phyloP scores from a whole-genome alignment of 2,797 vertebrate species.

The Rhinophrynus dorsalis region DNA sequence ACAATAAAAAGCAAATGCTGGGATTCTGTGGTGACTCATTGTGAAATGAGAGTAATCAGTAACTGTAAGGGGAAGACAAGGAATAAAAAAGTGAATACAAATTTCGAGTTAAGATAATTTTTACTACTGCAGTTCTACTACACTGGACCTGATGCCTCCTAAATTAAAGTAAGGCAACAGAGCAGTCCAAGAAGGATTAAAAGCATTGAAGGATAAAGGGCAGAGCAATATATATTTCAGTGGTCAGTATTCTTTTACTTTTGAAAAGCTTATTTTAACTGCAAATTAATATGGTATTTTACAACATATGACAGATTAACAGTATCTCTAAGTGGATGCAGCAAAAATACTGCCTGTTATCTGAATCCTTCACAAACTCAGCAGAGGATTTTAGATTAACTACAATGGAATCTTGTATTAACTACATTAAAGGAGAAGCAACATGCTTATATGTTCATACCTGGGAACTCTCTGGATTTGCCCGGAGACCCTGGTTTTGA shows the following conservation, averaged over 20 bases:
- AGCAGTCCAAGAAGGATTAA: not conserved
- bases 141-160: not conserved
- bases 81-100: not conserved
- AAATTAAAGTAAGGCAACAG: slow-evolving; percentile 10
- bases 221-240: slow-evolving; percentile 5
- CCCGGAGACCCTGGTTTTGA: no score
- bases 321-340: not conserved
- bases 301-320: not conserved
- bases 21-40: not conserved
- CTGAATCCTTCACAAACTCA: not conserved
- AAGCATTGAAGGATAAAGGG: not conserved
- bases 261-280: slow-evolving; percentile 2
- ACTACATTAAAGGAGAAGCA: no score
- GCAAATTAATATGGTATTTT: slow-evolving; percentile 3
- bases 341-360: not conserved
- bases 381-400: not conserved
- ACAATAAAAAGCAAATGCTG: not conserved
- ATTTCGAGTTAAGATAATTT: not conserved
- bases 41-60: not conserved
- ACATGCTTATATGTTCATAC: no score
- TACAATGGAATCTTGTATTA: not conserved
- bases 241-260: not conserved
- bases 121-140: not conserved
- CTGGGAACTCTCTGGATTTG: no score
- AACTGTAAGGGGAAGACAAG: not conserved